Base-by-base conservation (phyloP, 2,113 vertebrate species). In the Melierax canorus region DNA sequence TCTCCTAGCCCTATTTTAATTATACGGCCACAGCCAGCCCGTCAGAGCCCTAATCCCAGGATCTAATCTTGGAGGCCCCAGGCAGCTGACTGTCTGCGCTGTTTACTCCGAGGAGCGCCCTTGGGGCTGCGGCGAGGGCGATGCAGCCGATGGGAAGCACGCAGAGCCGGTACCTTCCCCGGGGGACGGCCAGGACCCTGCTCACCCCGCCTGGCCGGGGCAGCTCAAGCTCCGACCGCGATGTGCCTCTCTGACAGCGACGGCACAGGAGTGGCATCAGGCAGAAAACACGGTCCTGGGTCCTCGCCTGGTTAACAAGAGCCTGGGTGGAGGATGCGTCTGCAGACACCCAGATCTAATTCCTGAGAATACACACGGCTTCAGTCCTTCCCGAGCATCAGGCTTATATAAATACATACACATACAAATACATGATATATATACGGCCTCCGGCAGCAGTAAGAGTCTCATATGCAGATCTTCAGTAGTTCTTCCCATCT, bases 21-120 rank as follows among this genome's bases (percentile, higher is more conserved):
- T 55, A 38, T 4, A 68, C 4, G 7, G 53, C 58, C 58, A 63
- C 0, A 4, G 66, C 58, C 78, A 81, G 74, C 30, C 62, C 29
- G 1, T 45, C 74, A 24, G 62, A 89, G 90, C 59, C 10, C 67
- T 90, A 88, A 86, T 93, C 93, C 93, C 66, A 23, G 36, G 78
- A 59, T 78, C 92, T 88, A 94, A 94, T 79, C 93, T 38, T 93
- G 93, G 95, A 95, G 87, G 80, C 83, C 78, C 34, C 1, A 58
- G 91, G 30, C 91, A 94, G 95, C 94, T 90, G 88, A 38, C 78
- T 41, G 91, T 68, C 88, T 59, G 89, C 23, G 2, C 75, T 38
- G 68, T 51, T 83, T 10, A 15, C 30, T 7, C 2, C 0, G 30
- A 79, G 59, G 8, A 89, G n/a, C 1, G 18, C 36, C 94, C 89